Conservation (phyloP, 1,140 invertebrate genomes). For the Pogonus chalceus region DNA sequence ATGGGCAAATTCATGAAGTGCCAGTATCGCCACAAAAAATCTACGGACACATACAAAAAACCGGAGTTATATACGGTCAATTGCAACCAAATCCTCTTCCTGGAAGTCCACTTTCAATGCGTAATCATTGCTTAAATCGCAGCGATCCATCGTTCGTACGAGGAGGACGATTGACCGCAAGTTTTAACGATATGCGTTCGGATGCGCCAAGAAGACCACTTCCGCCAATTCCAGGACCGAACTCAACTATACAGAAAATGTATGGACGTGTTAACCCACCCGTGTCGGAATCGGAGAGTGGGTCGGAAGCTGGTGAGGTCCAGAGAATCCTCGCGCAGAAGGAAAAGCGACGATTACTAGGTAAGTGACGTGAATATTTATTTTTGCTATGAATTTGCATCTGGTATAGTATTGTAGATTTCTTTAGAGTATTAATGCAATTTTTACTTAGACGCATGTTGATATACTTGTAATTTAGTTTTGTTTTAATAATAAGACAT, state of each 20-base stretch:
- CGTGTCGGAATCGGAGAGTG: constrained; percentile 44
- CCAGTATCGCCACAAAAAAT: constrained; percentile 5
- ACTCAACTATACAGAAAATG: neutral
- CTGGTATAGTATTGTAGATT: neutral
- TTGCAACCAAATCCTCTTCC: constrained; percentile 17
- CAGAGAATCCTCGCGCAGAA: constrained; percentile 44
- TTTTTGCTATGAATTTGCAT: constrained; percentile 2
- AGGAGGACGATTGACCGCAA: constrained; percentile 29
- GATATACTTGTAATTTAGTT: neutral
- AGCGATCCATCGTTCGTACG: constrained; percentile 25
- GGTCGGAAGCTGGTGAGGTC: constrained; percentile 53
- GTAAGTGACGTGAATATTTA: constrained; percentile 19
- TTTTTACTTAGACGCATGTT: neutral
- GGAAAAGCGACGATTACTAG: constrained; percentile 20
- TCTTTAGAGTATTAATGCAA: neutral
- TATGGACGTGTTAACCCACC: neutral
- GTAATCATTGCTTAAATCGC: constrained; percentile 18
- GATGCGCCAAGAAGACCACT: constrained; percentile 23
- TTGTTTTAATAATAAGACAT: neutral
- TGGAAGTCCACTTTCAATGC: constrained; percentile 8
- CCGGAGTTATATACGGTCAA: constrained; percentile 31
- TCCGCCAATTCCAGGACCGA: constrained; percentile 24
- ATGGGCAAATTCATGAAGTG: constrained; percentile 31
- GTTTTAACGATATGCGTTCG: constrained; percentile 30
- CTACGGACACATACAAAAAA: constrained; percentile 16